Conservation (phyloP, 2,888 invertebrate species). For the Dysmachus trigonus region DNA sequence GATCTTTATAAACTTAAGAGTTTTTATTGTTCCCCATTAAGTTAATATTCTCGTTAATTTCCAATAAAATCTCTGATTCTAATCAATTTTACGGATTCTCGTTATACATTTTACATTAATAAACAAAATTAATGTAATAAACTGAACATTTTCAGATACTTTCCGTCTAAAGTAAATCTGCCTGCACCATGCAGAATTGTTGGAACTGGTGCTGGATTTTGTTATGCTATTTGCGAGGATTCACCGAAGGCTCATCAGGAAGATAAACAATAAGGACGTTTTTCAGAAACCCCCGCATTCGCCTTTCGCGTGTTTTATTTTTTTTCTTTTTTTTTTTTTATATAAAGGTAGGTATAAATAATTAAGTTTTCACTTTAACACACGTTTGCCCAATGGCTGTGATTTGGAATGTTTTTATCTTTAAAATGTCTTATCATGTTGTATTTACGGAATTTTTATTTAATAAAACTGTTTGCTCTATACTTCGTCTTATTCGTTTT, state of each 20-base stretch:
- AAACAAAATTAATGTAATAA: neutral
- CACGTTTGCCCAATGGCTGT: neutral
- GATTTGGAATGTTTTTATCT: neutral
- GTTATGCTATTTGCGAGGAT: conserved; percentile 58
- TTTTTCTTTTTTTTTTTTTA: neutral
- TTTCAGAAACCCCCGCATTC: neutral
- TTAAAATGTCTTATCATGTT: neutral
- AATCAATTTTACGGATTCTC: no score
- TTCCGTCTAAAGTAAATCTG: conserved; percentile 56
- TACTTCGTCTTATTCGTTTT: neutral
- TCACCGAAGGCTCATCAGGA: neutral
- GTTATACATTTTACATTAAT: no score
- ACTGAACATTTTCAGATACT: conserved; percentile 53
- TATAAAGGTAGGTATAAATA: neutral
- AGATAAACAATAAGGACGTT: neutral
- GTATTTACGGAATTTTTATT: neutral
- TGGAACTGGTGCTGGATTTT: conserved; percentile 62
- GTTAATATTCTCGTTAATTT: no score
- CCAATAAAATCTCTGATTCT: no score
- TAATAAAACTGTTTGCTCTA: neutral
- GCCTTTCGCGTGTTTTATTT: neutral
- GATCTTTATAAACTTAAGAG: neutral
- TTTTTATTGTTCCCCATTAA: no score
- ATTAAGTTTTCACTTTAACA: neutral
- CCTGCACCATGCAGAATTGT: conserved; percentile 57